These are phyloP conservation scores for Nipponia nippon DNA, from an alignment of 2,113 vertebrate genomes.

Conservation along the genomic window DNA sequence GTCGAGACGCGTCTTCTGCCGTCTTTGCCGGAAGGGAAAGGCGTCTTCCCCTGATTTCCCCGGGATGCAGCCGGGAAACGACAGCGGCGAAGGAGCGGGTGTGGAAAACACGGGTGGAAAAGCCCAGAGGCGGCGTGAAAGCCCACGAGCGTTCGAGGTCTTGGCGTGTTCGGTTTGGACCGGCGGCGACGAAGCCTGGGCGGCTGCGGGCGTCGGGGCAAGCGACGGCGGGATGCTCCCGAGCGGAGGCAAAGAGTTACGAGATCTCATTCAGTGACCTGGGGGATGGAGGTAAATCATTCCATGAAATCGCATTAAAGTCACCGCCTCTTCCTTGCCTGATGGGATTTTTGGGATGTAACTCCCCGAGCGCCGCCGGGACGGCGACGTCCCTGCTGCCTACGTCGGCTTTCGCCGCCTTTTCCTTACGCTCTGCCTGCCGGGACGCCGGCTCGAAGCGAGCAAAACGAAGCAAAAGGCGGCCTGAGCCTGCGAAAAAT, in stretches of 20 bases:
- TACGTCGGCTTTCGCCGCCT: rapidly evolving
- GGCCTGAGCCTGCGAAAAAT: background rate
- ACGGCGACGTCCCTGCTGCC: background rate
- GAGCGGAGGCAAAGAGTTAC: background rate
- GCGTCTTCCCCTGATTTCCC: background rate
- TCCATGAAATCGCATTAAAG: too few species aligned
- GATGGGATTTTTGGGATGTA: background rate
- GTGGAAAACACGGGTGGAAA: background rate
- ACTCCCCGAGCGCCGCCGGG: rapidly evolving
- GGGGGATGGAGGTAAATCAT: background rate
- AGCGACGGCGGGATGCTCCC: background rate
- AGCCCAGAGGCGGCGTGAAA: rapidly evolving
- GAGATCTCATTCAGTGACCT: background rate
- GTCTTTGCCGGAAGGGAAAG: background rate
- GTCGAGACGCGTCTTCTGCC: rapidly evolving
- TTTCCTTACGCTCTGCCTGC: background rate
- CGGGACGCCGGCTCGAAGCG: rapidly evolving
- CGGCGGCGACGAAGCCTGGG: background rate
- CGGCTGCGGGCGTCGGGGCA: too few species aligned
- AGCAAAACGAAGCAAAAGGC: rapidly evolving
- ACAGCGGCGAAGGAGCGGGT: rapidly evolving
- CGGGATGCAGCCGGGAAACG: background rate
- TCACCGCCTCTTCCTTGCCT: background rate
- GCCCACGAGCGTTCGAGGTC: background rate
- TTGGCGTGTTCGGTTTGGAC: background rate